Evolutionary conservation across 2,113 vertebrate genomes (phyloP).

Genomic region (Monarcha castaneiventris): DNA sequence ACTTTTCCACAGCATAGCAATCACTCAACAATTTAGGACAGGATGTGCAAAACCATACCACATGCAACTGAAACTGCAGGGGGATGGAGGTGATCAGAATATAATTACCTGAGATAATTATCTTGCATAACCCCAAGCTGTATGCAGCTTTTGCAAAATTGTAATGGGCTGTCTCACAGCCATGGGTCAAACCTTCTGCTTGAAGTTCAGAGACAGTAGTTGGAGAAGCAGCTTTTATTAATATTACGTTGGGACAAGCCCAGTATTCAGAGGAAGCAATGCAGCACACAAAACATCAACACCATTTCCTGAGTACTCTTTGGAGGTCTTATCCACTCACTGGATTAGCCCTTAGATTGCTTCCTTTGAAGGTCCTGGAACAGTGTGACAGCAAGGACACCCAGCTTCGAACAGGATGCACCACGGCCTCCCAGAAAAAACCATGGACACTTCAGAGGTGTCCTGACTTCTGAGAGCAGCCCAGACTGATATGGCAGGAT

Average conservation of each 20-base stretch:
- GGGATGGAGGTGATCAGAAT: constrained; percentile 16
- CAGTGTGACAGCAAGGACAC: background rate
- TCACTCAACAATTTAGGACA: constrained; percentile 13
- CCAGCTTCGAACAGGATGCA: background rate
- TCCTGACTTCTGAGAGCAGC: accelerated
- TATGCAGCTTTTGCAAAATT: background rate
- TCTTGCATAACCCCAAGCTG: constrained; percentile 38
- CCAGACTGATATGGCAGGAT: background rate
- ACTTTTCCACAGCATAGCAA: background rate
- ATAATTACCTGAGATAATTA: constrained; percentile 61
- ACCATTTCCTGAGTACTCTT: background rate
- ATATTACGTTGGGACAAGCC: background rate
- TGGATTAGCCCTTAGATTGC: background rate
- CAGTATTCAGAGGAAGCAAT: constrained; percentile 17
- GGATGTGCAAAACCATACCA: background rate
- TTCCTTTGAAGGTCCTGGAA: background rate
- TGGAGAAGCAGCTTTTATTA: constrained; percentile 1
- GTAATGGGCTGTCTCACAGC: background rate
- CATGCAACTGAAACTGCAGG: constrained; percentile 21
- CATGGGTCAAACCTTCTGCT: background rate
- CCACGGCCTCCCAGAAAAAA: background rate
- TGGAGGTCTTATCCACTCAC: background rate
- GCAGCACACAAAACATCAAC: background rate
- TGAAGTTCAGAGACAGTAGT: background rate
- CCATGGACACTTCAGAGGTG: accelerated